phyloP scores from a whole-genome alignment of 2,888 invertebrate species.

The Dynastes grantii region DNA sequence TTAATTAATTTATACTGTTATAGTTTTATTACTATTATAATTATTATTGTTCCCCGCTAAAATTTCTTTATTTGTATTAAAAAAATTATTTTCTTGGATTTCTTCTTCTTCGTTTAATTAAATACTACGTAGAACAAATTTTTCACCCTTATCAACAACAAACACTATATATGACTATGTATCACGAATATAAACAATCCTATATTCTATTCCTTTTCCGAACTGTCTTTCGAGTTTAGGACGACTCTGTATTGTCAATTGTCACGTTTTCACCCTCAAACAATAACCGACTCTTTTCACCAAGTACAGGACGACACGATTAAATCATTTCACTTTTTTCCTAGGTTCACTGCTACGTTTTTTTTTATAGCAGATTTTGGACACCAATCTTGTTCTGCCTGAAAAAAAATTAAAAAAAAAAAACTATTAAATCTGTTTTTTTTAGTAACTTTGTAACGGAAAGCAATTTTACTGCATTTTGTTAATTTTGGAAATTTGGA shows the following conservation, averaged over 20 bases:
- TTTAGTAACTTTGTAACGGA: too few species aligned
- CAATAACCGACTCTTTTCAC: neutral
- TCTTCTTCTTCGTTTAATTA: neutral
- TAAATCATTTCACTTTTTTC: slow-evolving; percentile 4
- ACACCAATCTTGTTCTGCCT: too few species aligned
- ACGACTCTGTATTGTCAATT: slow-evolving; percentile 22
- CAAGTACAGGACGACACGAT: neutral
- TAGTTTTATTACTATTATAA: neutral
- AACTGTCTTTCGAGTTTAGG: slow-evolving; percentile 11
- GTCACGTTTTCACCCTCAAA: neutral
- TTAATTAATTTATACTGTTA: slow-evolving; percentile 7
- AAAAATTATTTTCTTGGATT: too few species aligned
- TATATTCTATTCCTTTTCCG: neutral
- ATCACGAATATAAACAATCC: neutral
- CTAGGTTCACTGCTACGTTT: too few species aligned
- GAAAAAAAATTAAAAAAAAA: too few species aligned
- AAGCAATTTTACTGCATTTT: too few species aligned
- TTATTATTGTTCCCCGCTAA: slow-evolving; percentile 26
- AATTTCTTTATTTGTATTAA: neutral
- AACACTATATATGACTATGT: slow-evolving; percentile 6
- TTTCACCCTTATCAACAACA: slow-evolving; percentile 18
- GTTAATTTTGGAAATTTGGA: too few species aligned
- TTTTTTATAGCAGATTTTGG: too few species aligned
- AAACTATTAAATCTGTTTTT: too few species aligned
- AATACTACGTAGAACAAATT: neutral